A percentile compares a stretch with the other conserved stretches of the same genome.
Evolutionary conservation across 2,113 vertebrate species (phyloP).

Genomic region (Periophthalmus modestus): DNA sequence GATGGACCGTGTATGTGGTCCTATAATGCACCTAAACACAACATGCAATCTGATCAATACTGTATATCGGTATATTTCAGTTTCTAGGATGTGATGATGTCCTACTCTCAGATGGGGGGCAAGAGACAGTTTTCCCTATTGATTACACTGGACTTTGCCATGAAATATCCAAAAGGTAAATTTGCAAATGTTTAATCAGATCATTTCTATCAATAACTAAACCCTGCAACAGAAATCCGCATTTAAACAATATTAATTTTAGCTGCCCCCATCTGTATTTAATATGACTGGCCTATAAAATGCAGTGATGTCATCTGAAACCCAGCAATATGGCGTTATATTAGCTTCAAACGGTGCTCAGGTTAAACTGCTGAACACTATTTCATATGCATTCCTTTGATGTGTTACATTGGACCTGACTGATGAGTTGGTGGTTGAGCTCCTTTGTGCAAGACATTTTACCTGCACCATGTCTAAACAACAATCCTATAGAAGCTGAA

Average conservation of each 20-base stretch:
- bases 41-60: conserved; percentile 62
- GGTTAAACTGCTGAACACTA: conserved; percentile 40
- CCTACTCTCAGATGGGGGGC: no score
- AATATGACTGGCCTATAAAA: no score
- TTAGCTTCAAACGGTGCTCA: background rate
- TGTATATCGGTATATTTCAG: conserved; percentile 39
- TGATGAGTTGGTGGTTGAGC: background rate
- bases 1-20: conserved; percentile 39
- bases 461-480: background rate
- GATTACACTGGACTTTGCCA: no score
- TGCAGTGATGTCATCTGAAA: no score
- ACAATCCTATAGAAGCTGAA: background rate
- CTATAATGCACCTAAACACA: conserved; percentile 41
- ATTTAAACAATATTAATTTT: no score
- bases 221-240: no score
- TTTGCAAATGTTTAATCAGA: no score
- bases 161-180: no score
- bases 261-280: no score
- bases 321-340: background rate
- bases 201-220: no score
- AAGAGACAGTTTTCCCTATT: no score
- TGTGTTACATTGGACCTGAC: background rate
- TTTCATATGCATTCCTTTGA: background rate
- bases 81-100: no score
- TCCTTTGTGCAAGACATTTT: background rate